phyloP scores from a whole-genome alignment of 2,797 vertebrate genomes.

The Gephyroberyx darwinii region DNA sequence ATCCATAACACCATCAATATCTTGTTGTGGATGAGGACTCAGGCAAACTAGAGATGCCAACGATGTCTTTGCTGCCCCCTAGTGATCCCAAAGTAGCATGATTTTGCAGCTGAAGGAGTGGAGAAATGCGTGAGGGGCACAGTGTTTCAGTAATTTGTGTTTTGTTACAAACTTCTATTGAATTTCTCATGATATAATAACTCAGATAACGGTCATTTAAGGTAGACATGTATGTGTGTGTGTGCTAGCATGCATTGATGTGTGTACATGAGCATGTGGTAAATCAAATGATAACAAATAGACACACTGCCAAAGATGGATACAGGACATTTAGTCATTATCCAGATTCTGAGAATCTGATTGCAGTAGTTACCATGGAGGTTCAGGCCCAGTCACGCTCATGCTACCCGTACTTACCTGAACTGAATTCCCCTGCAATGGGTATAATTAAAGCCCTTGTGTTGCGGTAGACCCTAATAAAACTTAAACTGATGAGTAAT shows the following conservation, averaged over 20 bases:
- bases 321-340: neutral
- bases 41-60: neutral
- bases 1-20: conserved; percentile 14
- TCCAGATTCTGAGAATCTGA: neutral
- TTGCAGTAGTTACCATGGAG: no score
- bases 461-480: conserved; percentile 11
- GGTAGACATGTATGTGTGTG: neutral
- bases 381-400: neutral
- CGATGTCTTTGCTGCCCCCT: conserved; percentile 74
- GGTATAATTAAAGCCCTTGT: conserved; percentile 7
- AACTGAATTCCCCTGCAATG: conserved; percentile 12
- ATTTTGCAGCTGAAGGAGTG: neutral
- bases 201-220: neutral
- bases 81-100: conserved; percentile 35
- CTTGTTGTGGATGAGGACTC: neutral
- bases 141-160: neutral
- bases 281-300: neutral
- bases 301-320: neutral
- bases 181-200: neutral
- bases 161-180: neutral
- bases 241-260: neutral
- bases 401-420: neutral
- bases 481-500: conserved; percentile 40
- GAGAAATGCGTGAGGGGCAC: neutral
- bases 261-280: neutral